These are phyloP conservation scores for Buphagus erythrorhynchus DNA, from an alignment of 2,797 vertebrate species.

Conservation along the genomic window DNA sequence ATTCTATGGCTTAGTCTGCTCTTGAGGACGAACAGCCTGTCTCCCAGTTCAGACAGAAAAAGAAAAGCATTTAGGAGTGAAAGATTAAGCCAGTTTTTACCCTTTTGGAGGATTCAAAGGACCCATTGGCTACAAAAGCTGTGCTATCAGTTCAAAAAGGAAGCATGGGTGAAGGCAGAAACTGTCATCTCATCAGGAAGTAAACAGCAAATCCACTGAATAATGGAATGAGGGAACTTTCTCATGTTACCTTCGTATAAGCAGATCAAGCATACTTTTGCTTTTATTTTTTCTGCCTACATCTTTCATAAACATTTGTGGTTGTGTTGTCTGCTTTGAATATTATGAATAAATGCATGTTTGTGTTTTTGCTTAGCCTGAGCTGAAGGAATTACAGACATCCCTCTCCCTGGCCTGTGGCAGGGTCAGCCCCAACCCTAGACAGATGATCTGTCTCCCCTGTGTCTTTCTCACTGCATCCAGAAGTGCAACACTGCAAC, in stretches of 20 bases:
- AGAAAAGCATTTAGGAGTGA: background rate
- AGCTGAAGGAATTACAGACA: background rate
- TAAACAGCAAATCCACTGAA: background rate
- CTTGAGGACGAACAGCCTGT: background rate
- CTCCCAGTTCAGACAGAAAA: background rate
- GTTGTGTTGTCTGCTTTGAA: background rate
- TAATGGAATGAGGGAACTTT: background rate
- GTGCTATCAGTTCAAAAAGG: background rate
- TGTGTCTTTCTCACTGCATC: background rate
- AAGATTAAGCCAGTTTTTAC: background rate
- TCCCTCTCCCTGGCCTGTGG: background rate
- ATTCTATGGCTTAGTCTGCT: background rate
- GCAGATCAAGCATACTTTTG: constrained; percentile 27
- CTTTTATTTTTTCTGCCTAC: constrained; percentile 9
- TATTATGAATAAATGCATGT: constrained; percentile 16
- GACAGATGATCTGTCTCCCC: rapidly evolving
- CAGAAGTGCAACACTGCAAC: background rate
- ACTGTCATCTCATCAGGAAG: background rate
- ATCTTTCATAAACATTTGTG: constrained; percentile 11
- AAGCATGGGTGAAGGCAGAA: background rate
- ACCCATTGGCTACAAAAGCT: background rate
- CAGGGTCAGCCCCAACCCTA: rapidly evolving
- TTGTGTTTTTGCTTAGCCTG: background rate
- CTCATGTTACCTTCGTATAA: background rate
- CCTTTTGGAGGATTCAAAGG: background rate